A percentile compares a stretch with the other conserved stretches of the same genome.
phyloP scores from a whole-genome alignment of 1,140 invertebrate genomes.

The Aphaenogaster rudis region DNA sequence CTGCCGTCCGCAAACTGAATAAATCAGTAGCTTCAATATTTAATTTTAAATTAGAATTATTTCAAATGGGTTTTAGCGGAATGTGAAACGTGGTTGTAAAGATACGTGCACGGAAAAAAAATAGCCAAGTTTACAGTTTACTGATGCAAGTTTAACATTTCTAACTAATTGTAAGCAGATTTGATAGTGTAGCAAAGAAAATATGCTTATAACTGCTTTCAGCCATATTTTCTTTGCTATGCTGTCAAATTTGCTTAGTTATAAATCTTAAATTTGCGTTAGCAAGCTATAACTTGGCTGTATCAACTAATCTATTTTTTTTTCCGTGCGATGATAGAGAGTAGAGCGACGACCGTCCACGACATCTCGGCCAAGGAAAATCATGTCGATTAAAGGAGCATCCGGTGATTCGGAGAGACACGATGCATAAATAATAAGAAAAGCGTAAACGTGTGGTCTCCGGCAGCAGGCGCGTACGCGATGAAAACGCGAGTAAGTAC shows the following conservation, averaged over 20 bases:
- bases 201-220: too few relatives aligned
- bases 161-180: too few relatives aligned
- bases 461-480: constrained; percentile 21
- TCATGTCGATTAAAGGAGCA: neutral
- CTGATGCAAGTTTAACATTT: too few relatives aligned
- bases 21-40: neutral
- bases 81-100: neutral
- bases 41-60: neutral
- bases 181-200: too few relatives aligned
- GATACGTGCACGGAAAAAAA: neutral
- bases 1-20: neutral
- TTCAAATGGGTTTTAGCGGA: neutral
- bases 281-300: too few relatives aligned
- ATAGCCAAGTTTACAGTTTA: too few relatives aligned
- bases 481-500: constrained; percentile 70
- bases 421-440: constrained; percentile 13
- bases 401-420: neutral
- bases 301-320: too few relatives aligned
- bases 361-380: neutral
- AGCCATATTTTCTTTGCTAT: too few relatives aligned
- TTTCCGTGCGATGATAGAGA: neutral
- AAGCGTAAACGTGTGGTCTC: neutral
- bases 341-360: neutral
- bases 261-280: too few relatives aligned
- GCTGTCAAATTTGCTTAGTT: too few relatives aligned